These are phyloP conservation scores for Chloroclysta siterata DNA, from an alignment of 2,888 invertebrate genomes.

Conservation along the genomic window DNA sequence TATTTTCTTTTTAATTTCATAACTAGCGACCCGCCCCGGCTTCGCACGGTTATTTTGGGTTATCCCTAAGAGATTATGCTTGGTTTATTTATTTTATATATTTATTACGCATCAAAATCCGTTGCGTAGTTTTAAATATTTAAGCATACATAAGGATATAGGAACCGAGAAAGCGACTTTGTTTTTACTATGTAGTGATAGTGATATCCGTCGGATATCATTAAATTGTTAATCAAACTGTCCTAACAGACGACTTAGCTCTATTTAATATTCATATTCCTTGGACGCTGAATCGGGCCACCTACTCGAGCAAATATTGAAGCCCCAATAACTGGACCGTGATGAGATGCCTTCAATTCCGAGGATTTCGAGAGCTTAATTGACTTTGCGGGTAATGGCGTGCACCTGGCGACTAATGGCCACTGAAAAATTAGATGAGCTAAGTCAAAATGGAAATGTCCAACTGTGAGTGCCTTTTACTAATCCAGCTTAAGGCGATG, in stretches of 20 bases:
- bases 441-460: constrained; percentile 7
- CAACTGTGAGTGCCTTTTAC: background rate
- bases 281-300: background rate
- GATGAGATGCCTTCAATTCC: constrained; percentile 44
- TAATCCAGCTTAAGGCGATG: background rate
- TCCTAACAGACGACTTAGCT: background rate
- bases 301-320: constrained; percentile 14
- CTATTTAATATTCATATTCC: background rate
- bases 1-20: no score
- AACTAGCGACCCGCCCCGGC: no score
- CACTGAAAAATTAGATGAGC: constrained; percentile 27
- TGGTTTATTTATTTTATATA: no score
- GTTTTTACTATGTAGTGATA: no score
- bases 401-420: constrained; percentile 48
- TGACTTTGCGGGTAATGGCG: constrained; percentile 48
- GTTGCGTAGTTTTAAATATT: no score
- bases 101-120: no score
- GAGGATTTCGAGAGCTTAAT: constrained; percentile 47
- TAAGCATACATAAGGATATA: no score
- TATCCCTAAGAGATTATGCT: no score
- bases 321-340: constrained; percentile 21
- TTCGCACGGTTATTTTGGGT: no score
- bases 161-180: no score
- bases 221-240: background rate
- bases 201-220: background rate